Percentiles rank a stretch among this genome's conserved stretches.
phyloP scores from a whole-genome alignment of 1,140 invertebrate species.

The Portunus trituberculatus region DNA sequence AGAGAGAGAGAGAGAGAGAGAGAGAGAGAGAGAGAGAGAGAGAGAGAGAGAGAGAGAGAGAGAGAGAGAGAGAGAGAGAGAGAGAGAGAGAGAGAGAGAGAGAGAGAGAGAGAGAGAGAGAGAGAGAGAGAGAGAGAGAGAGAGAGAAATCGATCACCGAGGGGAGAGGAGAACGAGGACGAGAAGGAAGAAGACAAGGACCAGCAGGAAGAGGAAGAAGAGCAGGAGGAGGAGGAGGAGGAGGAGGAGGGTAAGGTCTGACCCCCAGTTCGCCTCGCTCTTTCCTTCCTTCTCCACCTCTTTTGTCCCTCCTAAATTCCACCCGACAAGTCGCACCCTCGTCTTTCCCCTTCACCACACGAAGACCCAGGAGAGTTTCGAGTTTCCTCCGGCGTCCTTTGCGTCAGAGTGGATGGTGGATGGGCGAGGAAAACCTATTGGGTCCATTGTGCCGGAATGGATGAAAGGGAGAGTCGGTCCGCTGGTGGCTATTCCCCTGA shows the following conservation, averaged over 20 bases:
- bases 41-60: background rate
- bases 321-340: background rate
- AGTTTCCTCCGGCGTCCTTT: constrained; percentile 1
- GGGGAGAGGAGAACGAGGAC: background rate
- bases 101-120: background rate
- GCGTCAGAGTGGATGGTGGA: constrained; percentile 9
- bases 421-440: constrained; percentile 11
- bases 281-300: background rate
- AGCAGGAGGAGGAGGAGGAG: background rate
- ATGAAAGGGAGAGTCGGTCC: background rate
- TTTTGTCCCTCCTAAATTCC: no score
- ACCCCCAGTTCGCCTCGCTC: background rate
- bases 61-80: background rate
- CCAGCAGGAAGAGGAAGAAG: background rate
- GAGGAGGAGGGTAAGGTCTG: background rate
- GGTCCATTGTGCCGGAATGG: background rate
- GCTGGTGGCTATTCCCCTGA: no score
- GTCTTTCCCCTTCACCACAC: constrained; percentile 5
- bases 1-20: background rate
- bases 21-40: background rate
- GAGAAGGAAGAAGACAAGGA: background rate
- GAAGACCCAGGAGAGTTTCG: background rate
- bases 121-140: background rate
- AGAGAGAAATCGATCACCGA: background rate
- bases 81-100: background rate